Evolutionary conservation across 1,140 invertebrate species (phyloP).

Genomic region (Aphelinus certus): DNA sequence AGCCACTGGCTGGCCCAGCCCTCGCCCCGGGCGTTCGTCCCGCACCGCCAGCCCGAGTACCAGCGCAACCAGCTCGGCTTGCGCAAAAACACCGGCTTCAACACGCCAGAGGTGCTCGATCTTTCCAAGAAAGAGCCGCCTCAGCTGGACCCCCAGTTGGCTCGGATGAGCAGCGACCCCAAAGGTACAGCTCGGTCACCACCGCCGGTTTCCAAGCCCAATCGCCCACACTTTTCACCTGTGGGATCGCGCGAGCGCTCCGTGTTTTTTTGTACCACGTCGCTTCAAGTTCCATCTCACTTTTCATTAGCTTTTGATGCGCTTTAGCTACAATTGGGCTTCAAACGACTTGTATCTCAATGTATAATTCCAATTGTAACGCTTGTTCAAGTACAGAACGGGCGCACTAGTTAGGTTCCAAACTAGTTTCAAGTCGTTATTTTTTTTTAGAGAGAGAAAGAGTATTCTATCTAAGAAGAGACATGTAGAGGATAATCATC

Average conservation of each 20-base stretch:
- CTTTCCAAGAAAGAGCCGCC: slow-evolving; percentile 29
- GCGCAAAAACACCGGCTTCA: too few species aligned
- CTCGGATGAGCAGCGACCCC: too few species aligned
- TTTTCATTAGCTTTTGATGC: not conserved
- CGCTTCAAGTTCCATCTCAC: not conserved
- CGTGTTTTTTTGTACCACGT: not conserved
- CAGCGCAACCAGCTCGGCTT: too few species aligned
- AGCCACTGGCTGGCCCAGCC: slow-evolving; percentile 1
- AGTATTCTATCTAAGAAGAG: too few species aligned
- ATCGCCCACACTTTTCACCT: not conserved
- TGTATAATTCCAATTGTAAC: not conserved
- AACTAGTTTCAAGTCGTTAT: too few species aligned
- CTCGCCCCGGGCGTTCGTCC: not conserved
- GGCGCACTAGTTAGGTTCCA: too few species aligned
- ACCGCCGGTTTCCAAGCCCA: not conserved
- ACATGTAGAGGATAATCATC: too few species aligned
- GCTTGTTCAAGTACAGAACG: too few species aligned
- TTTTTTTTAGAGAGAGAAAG: too few species aligned
- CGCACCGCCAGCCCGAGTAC: not conserved
- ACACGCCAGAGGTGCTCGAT: slow-evolving; percentile 27
- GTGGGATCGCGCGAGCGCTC: not conserved
- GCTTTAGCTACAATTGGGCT: not conserved
- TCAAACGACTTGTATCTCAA: not conserved
- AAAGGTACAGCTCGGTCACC: too few species aligned
- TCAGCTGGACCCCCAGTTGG: too few species aligned